Base-by-base conservation (phyloP, 2,888 invertebrate species). In the Monoplex corrugatus region DNA sequence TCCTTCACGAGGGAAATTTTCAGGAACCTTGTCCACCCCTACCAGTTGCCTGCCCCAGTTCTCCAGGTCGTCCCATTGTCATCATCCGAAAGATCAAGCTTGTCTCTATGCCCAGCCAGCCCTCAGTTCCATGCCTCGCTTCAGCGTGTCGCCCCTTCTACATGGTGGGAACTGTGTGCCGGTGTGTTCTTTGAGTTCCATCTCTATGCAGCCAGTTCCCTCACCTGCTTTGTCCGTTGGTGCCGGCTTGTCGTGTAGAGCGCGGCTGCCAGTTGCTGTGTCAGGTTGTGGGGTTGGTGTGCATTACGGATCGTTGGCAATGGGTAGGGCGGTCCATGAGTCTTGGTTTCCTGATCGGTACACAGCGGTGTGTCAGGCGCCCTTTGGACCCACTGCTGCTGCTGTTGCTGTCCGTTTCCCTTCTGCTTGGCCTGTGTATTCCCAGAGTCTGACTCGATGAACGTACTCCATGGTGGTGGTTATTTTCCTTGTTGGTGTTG, bases 361-460 rank as follows among this genome's bases (percentile, higher is more conserved):
- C 32, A 10, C 35, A 6, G 28, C 84, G 10, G 50, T 35, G 23
- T 50, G 50, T 32, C 84, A 84, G 45, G 3, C 35, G 19, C 84
- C 45, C 5, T 1, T 84, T 3, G 44, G 84, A 1, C 45, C 84
- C 3, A 5, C 57, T 3, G 2, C 57, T 3, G 2, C 57, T 50
- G 32, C n/a, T n/a, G 23, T 44, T 35, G 45, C 44, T 38, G 84
- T 50, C 6, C 84, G 45, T 5, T n/a, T 84, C 23, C 84, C 84
- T 35, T 19, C 82, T 16, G 82, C 38, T 16, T 84, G 84, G 84
- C 84, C 84, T 32, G 16, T 84, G 38, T 84, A 84, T 19, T 28
- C 32, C 19, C 84, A 84, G 28, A 43, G 28, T 28, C 78, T 80
- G 43, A 43, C 8, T 10, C 23, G 2, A 13, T 23, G 78, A 80